Evolutionary conservation across 2,888 invertebrate species (phyloP).

Genomic region (Pristionchus arcanus): DNA sequence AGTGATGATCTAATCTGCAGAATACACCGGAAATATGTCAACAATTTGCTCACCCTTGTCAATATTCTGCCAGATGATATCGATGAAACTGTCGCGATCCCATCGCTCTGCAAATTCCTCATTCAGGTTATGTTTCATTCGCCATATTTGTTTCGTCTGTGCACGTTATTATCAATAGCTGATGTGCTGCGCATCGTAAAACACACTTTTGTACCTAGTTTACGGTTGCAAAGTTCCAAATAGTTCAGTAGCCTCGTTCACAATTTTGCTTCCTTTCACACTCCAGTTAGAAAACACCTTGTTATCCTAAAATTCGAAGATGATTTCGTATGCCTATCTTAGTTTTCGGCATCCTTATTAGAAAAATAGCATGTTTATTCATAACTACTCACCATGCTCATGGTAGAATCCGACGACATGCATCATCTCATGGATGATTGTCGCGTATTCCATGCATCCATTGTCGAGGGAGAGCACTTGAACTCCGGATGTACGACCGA

Average conservation of each 20-base stretch:
- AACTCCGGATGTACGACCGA: constrained; percentile 78
- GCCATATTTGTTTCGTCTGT: too few species aligned
- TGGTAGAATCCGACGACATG: constrained; percentile 78
- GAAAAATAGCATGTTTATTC: too few species aligned
- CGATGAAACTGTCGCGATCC: constrained; percentile 79
- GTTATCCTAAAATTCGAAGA: too few species aligned
- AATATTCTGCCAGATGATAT: constrained; percentile 80
- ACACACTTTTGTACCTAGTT: too few species aligned
- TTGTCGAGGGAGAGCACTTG: constrained; percentile 78
- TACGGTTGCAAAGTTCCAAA: too few species aligned
- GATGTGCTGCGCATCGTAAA: too few species aligned
- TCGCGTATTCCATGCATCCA: constrained; percentile 79
- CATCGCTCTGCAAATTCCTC: constrained; percentile 76
- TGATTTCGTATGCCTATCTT: too few species aligned
- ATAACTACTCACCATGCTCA: constrained; percentile 72
- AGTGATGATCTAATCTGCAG: background rate
- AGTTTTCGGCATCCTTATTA: too few species aligned
- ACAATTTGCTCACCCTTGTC: constrained; percentile 70
- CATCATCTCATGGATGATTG: constrained; percentile 79
- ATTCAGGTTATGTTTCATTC: background rate
- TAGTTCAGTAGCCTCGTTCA: too few species aligned
- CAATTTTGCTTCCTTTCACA: too few species aligned
- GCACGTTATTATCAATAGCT: background rate
- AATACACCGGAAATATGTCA: too few species aligned
- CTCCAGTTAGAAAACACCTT: too few species aligned